These are phyloP conservation scores for Notothenia coriiceps DNA, from an alignment of 2,113 vertebrate genomes.

Conservation along the genomic window DNA sequence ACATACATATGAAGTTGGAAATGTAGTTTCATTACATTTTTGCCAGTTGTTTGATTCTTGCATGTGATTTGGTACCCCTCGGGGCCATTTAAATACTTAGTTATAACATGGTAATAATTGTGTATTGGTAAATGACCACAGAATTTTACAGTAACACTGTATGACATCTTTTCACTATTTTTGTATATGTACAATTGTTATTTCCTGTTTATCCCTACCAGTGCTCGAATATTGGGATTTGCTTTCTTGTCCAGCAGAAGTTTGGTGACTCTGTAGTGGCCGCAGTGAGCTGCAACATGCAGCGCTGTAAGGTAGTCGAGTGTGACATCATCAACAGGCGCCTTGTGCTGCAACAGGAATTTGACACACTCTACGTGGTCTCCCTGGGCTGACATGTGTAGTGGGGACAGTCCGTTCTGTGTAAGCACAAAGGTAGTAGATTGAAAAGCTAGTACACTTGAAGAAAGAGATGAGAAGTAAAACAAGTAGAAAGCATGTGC, in stretches of 20 bases:
- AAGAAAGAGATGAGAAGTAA: not conserved
- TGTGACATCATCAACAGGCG: constrained; percentile 96
- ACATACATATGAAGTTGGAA: not conserved
- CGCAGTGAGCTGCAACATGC: constrained; percentile 97
- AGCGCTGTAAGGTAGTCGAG: constrained; percentile 97
- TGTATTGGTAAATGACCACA: not conserved
- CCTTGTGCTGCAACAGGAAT: constrained; percentile 93
- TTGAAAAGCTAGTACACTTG: not conserved
- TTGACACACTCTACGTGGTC: constrained; percentile 98
- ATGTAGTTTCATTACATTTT: not conserved
- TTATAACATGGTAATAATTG: not conserved
- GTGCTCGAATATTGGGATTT: constrained; percentile 94
- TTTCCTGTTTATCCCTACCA: constrained; percentile 82
- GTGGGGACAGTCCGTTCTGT: constrained; percentile 96
- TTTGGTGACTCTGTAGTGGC: constrained; percentile 98
- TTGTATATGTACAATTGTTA: not conserved
- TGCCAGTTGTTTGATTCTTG: not conserved
- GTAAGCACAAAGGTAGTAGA: not conserved
- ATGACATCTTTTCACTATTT: not conserved
- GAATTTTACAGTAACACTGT: not conserved
- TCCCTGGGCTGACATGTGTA: constrained; percentile 98
- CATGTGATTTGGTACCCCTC: not conserved
- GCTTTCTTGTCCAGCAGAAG: constrained; percentile 98
- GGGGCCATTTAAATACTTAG: not conserved
- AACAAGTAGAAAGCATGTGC: too few relatives aligned